A percentile compares a stretch with the other conserved stretches of the same genome.
Evolutionary conservation across 1,140 invertebrate genomes (phyloP).

Genomic region (Drosophila sp.): DNA sequence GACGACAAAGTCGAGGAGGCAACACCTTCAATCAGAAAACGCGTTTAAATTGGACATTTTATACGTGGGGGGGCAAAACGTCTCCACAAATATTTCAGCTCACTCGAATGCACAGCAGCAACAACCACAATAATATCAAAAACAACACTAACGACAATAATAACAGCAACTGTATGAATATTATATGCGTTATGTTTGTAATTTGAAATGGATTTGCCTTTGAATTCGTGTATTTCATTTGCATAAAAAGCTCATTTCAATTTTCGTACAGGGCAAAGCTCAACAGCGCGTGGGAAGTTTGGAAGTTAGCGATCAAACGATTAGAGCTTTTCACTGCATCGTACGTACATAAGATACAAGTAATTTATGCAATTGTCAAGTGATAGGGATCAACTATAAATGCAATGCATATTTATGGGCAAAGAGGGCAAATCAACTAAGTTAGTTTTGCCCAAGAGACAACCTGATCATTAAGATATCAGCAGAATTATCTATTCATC

Average conservation of each 20-base stretch:
- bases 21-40: constrained; percentile 63
- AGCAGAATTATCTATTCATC: constrained; percentile 22
- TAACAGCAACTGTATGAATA: constrained; percentile 35
- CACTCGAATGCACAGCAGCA: constrained; percentile 24
- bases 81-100: constrained; percentile 38
- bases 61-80: constrained; percentile 47
- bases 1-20: constrained; percentile 15
- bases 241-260: constrained; percentile 64
- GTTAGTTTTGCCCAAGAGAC: not conserved
- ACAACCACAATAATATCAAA: constrained; percentile 18
- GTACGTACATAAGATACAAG: constrained; percentile 1
- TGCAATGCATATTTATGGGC: constrained; percentile 38
- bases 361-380: constrained; percentile 47
- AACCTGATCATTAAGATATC: constrained; percentile 28
- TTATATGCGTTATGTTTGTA: constrained; percentile 38
- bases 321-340: constrained; percentile 20
- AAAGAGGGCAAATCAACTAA: constrained; percentile 19
- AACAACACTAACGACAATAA: constrained; percentile 12
- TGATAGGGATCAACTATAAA: constrained; percentile 34
- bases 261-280: constrained; percentile 41
- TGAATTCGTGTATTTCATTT: constrained; percentile 62
- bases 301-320: constrained; percentile 19
- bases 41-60: constrained; percentile 55
- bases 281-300: constrained; percentile 53
- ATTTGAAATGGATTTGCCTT: constrained; percentile 47